A percentile compares a stretch with the other conserved stretches of the same genome.
Conservation (phyloP, 2,888 invertebrate genomes). For the Ichneumoninae sp. region DNA sequence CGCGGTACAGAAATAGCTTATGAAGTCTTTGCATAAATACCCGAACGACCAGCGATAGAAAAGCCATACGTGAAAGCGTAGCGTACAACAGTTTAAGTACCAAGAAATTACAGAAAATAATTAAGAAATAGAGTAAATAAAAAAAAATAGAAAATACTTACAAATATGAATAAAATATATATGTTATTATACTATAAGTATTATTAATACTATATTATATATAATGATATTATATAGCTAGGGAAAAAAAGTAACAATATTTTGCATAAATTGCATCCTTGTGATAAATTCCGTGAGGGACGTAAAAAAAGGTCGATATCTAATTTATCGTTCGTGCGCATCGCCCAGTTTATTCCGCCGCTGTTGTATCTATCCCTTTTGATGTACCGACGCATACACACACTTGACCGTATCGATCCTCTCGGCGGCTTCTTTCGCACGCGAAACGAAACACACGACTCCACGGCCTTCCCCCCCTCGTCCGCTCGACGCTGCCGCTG, state of each 20-base stretch:
- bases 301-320: slow-evolving; percentile 1
- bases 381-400: slow-evolving; percentile 13
- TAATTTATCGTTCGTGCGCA: background rate
- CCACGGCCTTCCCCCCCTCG: slow-evolving; percentile 9
- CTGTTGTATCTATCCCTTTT: slow-evolving; percentile 12
- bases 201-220: too few species aligned
- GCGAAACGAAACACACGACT: slow-evolving; percentile 56
- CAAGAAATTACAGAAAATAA: too few species aligned
- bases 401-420: slow-evolving; percentile 54
- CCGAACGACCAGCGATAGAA: too few species aligned
- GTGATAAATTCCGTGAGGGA: background rate
- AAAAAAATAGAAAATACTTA: too few species aligned
- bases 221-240: too few species aligned
- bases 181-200: too few species aligned
- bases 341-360: background rate
- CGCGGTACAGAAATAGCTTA: too few species aligned
- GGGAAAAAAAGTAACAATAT: background rate
- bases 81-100: too few species aligned
- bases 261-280: background rate
- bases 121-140: too few species aligned
- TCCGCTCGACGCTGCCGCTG: slow-evolving; percentile 15
- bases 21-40: too few species aligned
- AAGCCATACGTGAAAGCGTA: too few species aligned
- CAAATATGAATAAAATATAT: too few species aligned
- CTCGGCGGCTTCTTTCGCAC: slow-evolving; percentile 54